phyloP scores from a whole-genome alignment of 1,140 invertebrate species.

The Oreohelix idahoensis region DNA sequence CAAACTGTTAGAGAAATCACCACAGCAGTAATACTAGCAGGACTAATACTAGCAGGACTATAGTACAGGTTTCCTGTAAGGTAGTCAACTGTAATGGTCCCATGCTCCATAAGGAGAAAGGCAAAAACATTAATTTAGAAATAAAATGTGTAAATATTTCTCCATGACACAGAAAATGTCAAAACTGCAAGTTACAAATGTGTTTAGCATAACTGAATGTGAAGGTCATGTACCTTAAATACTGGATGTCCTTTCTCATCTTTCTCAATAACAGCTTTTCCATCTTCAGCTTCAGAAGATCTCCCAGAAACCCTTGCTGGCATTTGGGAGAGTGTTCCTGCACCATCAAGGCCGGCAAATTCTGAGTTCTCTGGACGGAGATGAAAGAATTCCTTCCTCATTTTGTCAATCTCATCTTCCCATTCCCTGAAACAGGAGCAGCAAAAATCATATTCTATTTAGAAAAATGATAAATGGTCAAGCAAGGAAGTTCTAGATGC shows the following conservation, averaged over 20 bases:
- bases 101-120: neutral
- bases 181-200: too few species aligned
- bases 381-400: conserved; percentile 70
- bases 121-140: neutral
- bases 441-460: too few species aligned
- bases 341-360: neutral
- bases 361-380: conserved; percentile 54
- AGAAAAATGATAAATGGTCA: too few species aligned
- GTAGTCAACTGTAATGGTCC: neutral
- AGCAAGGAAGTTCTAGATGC: too few species aligned
- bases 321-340: neutral
- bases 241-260: conserved; percentile 62
- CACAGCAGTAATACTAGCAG: too few species aligned
- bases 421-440: conserved; percentile 57
- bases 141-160: neutral
- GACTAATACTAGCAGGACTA: neutral
- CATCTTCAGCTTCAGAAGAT: conserved; percentile 38
- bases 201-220: neutral
- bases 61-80: neutral
- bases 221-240: conserved; percentile 57
- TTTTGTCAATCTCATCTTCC: conserved; percentile 70
- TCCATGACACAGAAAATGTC: neutral
- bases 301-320: neutral
- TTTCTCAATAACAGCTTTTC: conserved; percentile 58
- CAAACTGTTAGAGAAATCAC: too few species aligned